A percentile compares a stretch with the other conserved stretches of the same genome.
phyloP scores from a whole-genome alignment of 2,113 vertebrate species.

The Pseudorectes ferrugineus region DNA sequence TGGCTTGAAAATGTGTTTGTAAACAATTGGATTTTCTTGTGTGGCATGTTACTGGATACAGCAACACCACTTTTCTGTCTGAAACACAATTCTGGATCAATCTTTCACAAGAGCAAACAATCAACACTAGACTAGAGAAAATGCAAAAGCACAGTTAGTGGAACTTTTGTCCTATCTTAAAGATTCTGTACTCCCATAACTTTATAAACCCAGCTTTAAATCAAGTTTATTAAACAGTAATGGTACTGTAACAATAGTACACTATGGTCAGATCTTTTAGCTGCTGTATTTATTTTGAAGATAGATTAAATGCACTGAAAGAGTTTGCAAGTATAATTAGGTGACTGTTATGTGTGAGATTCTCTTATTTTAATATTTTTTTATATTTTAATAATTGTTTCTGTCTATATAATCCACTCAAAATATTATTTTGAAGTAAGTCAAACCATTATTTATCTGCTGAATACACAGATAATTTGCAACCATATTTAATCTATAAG shows the following conservation, averaged over 20 bases:
- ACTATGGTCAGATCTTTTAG: neutral
- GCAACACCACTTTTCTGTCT: neutral
- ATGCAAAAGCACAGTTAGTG: neutral
- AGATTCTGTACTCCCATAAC: neutral
- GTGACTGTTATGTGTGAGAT: neutral
- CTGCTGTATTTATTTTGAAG: neutral
- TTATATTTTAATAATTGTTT: neutral
- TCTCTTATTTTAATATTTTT: neutral
- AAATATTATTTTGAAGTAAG: neutral
- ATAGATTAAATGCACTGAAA: neutral
- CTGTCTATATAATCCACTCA: neutral
- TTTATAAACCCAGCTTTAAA: neutral
- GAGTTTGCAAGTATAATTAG: neutral
- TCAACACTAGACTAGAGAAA: neutral
- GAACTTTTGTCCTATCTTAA: neutral
- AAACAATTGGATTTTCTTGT: neutral
- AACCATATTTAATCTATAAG: conserved; percentile 10
- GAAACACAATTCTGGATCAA: neutral
- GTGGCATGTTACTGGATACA: neutral
- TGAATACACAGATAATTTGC: neutral
- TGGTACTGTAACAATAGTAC: neutral
- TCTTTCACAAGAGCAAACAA: neutral
- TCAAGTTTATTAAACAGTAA: neutral
- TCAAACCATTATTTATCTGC: conserved; percentile 3
- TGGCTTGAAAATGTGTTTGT: neutral